phyloP scores from a whole-genome alignment of 2,888 invertebrate species.

The Dryococelus australis region DNA sequence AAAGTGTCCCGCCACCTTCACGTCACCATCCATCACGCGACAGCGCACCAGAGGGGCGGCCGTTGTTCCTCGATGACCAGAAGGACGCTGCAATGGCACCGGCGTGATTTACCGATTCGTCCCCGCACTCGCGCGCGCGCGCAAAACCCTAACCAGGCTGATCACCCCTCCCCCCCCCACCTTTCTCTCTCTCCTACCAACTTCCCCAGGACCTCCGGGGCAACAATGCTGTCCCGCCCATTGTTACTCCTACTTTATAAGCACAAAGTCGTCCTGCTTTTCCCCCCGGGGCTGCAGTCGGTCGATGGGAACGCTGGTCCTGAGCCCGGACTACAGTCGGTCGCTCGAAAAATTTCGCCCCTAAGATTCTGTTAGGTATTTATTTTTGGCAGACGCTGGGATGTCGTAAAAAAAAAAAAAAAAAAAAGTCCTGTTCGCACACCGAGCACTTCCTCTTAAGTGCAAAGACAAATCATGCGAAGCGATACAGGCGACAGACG shows the following conservation, averaged over 20 bases:
- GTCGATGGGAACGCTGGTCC: not conserved
- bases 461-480: slow-evolving; percentile 7
- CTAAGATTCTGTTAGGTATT: not conserved
- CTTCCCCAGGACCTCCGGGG: not conserved
- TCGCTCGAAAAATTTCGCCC: not conserved
- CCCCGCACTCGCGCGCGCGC: slow-evolving; percentile 27
- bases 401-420: not conserved
- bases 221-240: not conserved
- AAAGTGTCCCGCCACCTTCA: slow-evolving; percentile 13
- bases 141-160: no score
- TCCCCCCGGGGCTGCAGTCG: not conserved
- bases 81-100: slow-evolving; percentile 37
- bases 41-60: slow-evolving; percentile 22
- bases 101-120: slow-evolving; percentile 44
- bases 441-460: not conserved
- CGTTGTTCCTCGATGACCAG: slow-evolving; percentile 45
- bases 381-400: not conserved
- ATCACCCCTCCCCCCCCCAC: not conserved
- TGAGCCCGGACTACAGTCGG: not conserved
- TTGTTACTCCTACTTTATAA: slow-evolving; percentile 20
- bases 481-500: not conserved
- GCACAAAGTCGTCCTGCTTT: not conserved
- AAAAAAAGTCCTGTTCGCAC: not conserved
- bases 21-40: slow-evolving; percentile 44
- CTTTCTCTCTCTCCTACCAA: no score